Base-by-base conservation (phyloP, 1,140 invertebrate genomes). In the Phthorimaea operculella region DNA sequence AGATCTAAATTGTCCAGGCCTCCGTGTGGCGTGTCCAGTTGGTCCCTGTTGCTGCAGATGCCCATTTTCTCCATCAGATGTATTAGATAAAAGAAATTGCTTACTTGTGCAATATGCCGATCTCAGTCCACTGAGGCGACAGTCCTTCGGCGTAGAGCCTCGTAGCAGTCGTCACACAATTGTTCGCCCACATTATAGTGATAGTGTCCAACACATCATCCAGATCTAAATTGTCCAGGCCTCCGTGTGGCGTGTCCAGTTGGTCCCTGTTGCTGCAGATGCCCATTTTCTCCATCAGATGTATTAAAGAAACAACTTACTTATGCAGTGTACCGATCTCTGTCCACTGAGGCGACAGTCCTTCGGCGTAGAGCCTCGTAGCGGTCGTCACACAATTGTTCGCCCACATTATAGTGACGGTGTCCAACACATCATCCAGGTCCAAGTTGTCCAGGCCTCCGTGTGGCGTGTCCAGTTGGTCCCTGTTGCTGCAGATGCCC, bases 11-110 rank as follows among this genome's bases (percentile, higher is more conserved):
- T 88, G 0, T 87, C 86, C 0, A 97, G 65, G 1, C 93, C 94
- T 4, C 94, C 94, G 74, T 97, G 93, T 0, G 86, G 73, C 12
- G 89, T 82, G 16, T 88, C 61, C 60, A 83, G 82, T 60, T 88
- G 90, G 1, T 87, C 76, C 0, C 68, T 55, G 72, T 96, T 91
- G 0, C 92, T 94, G 88, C 91, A 92, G 0, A 90, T 80, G 8
- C 90, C 92, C 70, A 96, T 95, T 78, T 97, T 97, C 74, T 97
- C 95, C 4, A 96, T 86, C 10, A 96, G 90, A n/a, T n/a, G n/a
- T n/a, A n/a, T n/a, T n/a, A n/a, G n/a, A n/a, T n/a, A n/a, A n/a
- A n/a, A n/a, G n/a, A n/a, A n/a, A n/a, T n/a, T n/a, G 10, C 75
- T 74, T 59, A 81, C 78, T 72, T 66, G 28, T 80, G 71, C 33